Percentiles rank a stretch among this genome's conserved stretches.
Evolutionary conservation across 2,888 invertebrate species (phyloP).

Genomic region (Zhuqinia jingwanae): DNA sequence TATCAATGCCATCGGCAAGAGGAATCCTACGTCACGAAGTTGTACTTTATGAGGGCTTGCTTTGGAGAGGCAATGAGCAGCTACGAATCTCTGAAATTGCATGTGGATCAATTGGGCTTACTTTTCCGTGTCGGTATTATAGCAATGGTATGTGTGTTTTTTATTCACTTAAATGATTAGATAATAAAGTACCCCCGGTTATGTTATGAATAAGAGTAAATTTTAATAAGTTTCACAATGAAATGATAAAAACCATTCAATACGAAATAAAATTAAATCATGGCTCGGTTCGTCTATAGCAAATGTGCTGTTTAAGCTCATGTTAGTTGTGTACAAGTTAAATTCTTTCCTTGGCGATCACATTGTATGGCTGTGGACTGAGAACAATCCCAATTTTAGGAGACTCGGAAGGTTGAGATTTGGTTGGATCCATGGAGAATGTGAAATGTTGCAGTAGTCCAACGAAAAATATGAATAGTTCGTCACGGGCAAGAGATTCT

Average conservation of each 20-base stretch:
- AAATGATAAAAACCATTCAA: no score
- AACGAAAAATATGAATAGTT: conserved; percentile 77
- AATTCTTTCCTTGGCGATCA: conserved; percentile 56
- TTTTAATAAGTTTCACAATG: no score
- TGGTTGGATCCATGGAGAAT: conserved; percentile 63
- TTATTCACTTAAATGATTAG: no score
- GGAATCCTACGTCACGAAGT: not conserved
- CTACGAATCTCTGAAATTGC: not conserved
- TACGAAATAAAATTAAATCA: no score
- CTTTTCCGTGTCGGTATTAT: not conserved
- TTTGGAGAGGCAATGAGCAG: not conserved
- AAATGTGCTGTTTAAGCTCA: not conserved
- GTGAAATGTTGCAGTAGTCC: conserved; percentile 76
- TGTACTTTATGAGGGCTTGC: not conserved
- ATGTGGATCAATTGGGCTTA: not conserved
- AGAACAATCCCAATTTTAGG: conserved; percentile 77
- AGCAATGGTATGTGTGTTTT: conserved; percentile 9
- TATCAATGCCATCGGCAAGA: not conserved
- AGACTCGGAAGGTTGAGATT: conserved; percentile 67
- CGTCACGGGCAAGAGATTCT: conserved; percentile 77
- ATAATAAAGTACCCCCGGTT: no score
- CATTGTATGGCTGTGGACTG: conserved; percentile 75
- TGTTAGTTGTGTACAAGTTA: no score
- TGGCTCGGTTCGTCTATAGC: not conserved
- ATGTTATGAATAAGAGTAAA: no score